Evolutionary conservation across 2,797 vertebrate species (phyloP), one percentile per base, ranked within the genome.

Genomic region (Xerus rutilus): DNA sequence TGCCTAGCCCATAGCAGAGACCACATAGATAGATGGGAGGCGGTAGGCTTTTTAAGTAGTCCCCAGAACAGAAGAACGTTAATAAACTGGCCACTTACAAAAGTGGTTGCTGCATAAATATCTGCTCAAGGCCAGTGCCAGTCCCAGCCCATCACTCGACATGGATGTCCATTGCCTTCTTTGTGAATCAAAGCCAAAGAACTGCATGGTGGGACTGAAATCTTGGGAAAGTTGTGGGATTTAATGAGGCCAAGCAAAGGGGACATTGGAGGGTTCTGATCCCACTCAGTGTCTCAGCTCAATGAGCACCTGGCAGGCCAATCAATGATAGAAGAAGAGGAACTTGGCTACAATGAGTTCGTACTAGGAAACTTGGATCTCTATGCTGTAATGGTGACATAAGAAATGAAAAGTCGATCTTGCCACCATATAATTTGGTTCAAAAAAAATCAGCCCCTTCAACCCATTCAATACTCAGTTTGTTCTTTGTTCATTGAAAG

Each of bases 131-230:
- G 7, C 21, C 30, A 35, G 7, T 3, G 23, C 43, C 28, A 1
- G 4, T 9, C 43, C 67, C 67, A 2, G 18, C 3, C 45, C 10
- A 3, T 21, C 45, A 0, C 12, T 32, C 20, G 5, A 4, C 7
- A 5, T 17, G 83, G 4, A 0, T 0, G 30, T 15, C 86, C 35
- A 14, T 10, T 2, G 0, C 20, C 25, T 12, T 72, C 43, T 65
- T 79, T 7, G 6, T 57, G 54, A 18, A 6, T 23, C 17, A 14
- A 32, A 39, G 28, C 3, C 28, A 6, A 67, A 21, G 25, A 30
- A 74, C 12, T 30, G 45, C n/a, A 20, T 1, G 18, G 14, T 11
- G 10, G 65, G 59, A 81, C 20, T 1, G 2, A 39, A 49, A 7
- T n/a, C 54, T 43, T n/a, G 4, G 5, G 5, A 49, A 82, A 49